Evolutionary conservation across 2,113 vertebrate species (phyloP), one percentile per base, ranked within the genome.

Genomic region (Ancistrus triradiatus): DNA sequence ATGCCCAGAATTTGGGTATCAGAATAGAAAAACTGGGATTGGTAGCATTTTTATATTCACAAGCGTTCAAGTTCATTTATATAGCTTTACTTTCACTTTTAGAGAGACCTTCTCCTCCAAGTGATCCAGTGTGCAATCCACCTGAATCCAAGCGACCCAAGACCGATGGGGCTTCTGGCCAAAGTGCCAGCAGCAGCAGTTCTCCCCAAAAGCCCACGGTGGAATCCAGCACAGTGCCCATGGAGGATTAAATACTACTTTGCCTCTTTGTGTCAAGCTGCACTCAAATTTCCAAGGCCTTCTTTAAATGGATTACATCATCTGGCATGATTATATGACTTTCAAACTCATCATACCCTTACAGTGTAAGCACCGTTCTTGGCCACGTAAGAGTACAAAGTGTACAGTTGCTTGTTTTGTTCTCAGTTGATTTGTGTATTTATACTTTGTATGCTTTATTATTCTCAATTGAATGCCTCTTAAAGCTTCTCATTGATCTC

Each of bases 61-160:
- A 33, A 5, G 28, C 9, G 28, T 33, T 5, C 28, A n/a, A n/a
- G 28, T 37, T 11, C 35, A 37, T 3, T 37, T 37, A 11, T 11
- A 11, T 37, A 11, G 9, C 9, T 1, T 11, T 37, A 10, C 35
- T 37, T 3, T 42, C n/a, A 42, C n/a, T 7, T 68, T 63, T 84
- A 96, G 96, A 90, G 77, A 82, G 63, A 1, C 78, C 87, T 0
- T 80, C 89, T 61, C 84, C 87, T 49, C 76, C 88, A 61, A 86
- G 77, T 3, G 91, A 95, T 51, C 76, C 78, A 2, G 77, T 78
- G 10, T 88, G 84, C 75, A 87, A 85, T 43, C 80, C 92, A 2
- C 93, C 88, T 15, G 86, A 91, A 31, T 76, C 84, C 0, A 98
- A 98, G 75, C 86, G 92, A 21, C 76, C 86, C 42, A 90, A 89